Evolutionary conservation across 2,888 invertebrate species (phyloP).

Genomic region (Antheraea yamamai): DNA sequence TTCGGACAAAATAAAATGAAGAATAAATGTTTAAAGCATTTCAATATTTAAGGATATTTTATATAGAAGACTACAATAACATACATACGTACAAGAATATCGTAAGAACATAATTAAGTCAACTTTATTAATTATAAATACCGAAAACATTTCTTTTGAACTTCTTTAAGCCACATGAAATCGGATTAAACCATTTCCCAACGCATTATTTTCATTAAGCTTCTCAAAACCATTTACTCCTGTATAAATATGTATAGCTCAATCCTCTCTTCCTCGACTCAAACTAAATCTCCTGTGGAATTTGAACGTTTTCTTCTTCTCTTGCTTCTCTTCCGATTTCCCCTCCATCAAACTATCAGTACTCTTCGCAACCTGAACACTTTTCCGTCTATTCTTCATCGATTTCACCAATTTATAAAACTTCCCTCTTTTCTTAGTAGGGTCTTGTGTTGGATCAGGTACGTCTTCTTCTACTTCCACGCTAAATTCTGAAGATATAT

Average conservation of each 20-base stretch:
- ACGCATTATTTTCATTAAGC: slow-evolving; percentile 19
- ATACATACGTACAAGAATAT: not conserved
- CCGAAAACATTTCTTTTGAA: not conserved
- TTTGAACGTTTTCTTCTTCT: slow-evolving; percentile 73
- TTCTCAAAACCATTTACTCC: slow-evolving; percentile 36
- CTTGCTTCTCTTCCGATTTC: slow-evolving; percentile 64
- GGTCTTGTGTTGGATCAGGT: slow-evolving; percentile 55
- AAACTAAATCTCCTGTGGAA: slow-evolving; percentile 75
- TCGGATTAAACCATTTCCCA: not conserved
- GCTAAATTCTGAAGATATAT: slow-evolving; percentile 77
- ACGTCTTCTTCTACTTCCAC: slow-evolving; percentile 74
- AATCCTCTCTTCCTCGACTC: slow-evolving; percentile 73
- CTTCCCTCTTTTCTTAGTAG: slow-evolving; percentile 70
- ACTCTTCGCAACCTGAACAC: slow-evolving; percentile 76
- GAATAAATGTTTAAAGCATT: not conserved
- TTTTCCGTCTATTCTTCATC: slow-evolving; percentile 77
- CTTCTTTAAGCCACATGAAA: not conserved
- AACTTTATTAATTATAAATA: not conserved
- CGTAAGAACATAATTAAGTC: not conserved
- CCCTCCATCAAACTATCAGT: slow-evolving; percentile 67
- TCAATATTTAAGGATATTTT: not conserved
- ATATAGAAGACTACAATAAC: not conserved
- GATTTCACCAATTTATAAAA: slow-evolving; percentile 75
- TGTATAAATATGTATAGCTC: slow-evolving; percentile 39
- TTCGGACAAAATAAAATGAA: not conserved